These are phyloP conservation scores for Psilopsiagon aymara DNA, from an alignment of 2,113 vertebrate genomes.

Conservation along the genomic window DNA sequence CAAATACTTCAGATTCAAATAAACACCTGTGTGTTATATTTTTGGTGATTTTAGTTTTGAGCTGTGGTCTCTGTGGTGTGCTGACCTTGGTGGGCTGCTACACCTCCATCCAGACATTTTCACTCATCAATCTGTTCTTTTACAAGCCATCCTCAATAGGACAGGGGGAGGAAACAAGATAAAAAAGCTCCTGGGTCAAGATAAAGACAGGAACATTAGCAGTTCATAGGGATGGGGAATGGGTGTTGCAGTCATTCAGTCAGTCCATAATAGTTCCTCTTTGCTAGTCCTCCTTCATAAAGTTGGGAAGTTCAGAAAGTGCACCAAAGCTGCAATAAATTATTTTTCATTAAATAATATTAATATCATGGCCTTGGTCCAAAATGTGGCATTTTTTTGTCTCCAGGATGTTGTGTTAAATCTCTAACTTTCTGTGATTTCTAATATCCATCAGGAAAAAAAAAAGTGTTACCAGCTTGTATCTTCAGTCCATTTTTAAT, in stretches of 20 bases:
- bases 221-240: rapidly evolving
- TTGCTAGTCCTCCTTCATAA: background rate
- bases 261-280: background rate
- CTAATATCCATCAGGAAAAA: background rate
- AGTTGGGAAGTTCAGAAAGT: background rate
- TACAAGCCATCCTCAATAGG: background rate
- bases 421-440: background rate
- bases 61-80: rapidly evolving
- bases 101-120: background rate
- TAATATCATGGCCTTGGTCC: background rate
- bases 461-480: background rate
- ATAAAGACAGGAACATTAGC: background rate
- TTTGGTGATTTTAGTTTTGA: background rate
- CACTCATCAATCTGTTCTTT: background rate
- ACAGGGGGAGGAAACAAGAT: background rate
- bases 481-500: background rate
- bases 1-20: background rate
- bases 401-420: background rate
- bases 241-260: rapidly evolving
- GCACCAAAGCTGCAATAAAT: background rate
- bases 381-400: background rate
- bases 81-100: background rate
- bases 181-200: background rate
- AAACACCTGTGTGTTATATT: background rate
- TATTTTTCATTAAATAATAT: background rate